Evolutionary conservation across 2,113 vertebrate genomes (phyloP).

Genomic region (Myxocyprinus asiaticus): DNA sequence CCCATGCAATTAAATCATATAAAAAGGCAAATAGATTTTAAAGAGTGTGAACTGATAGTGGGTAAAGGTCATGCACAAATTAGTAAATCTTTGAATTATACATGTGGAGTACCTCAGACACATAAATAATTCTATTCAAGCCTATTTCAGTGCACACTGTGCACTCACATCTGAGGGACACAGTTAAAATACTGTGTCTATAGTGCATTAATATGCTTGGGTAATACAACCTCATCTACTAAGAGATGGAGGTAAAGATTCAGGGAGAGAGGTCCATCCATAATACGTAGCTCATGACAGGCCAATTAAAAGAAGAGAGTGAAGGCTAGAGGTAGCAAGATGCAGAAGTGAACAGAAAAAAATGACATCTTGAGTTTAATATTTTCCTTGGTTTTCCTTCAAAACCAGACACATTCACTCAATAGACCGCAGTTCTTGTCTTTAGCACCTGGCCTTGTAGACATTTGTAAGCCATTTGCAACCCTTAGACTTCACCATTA

Average conservation of each 20-base stretch:
- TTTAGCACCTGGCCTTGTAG: neutral
- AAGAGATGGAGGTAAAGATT: conserved; percentile 11
- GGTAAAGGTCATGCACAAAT: neutral
- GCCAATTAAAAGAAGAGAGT: conserved; percentile 14
- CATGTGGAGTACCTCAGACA: neutral
- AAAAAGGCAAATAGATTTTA: too few relatives aligned
- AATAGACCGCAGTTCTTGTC: neutral
- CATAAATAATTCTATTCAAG: neutral
- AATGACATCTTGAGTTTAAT: neutral
- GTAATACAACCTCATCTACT: conserved; percentile 1
- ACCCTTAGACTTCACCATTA: neutral
- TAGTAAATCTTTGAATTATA: neutral
- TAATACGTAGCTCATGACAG: conserved; percentile 9
- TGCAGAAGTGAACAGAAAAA: neutral
- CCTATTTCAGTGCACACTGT: neutral
- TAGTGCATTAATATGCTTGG: neutral
- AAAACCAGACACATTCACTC: neutral
- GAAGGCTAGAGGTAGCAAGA: neutral
- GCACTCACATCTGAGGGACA: conserved; percentile 4
- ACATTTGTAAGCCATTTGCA: neutral
- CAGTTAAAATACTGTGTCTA: conserved; percentile 3
- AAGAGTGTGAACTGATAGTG: neutral
- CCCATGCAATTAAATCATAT: too few relatives aligned
- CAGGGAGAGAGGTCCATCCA: conserved; percentile 6
- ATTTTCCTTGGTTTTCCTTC: neutral